Evolutionary conservation across 2,888 invertebrate genomes (phyloP).

Genomic region (Vandiemenella viatica): DNA sequence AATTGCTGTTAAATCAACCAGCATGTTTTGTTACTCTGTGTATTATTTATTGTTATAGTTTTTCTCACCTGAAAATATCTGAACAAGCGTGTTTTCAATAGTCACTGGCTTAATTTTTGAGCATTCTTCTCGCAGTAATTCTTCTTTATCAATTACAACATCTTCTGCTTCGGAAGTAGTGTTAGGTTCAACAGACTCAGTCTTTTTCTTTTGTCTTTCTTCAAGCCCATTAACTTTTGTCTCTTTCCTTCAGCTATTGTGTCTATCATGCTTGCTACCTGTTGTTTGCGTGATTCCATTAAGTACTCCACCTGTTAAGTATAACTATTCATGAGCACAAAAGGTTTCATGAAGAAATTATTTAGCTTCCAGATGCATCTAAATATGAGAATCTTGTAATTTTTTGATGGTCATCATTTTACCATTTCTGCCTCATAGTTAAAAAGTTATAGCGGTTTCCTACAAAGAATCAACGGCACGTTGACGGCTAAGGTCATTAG

Average conservation of each 20-base stretch:
- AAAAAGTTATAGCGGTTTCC: too few species aligned
- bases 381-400: too few species aligned
- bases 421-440: too few species aligned
- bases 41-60: too few species aligned
- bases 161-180: conserved; percentile 15
- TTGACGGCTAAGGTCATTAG: too few species aligned
- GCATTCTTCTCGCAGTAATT: conserved; percentile 55
- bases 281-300: conserved; percentile 42
- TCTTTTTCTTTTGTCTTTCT: conserved; percentile 25
- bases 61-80: conserved; percentile 55
- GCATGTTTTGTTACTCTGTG: too few species aligned
- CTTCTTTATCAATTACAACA: conserved; percentile 35
- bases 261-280: conserved; percentile 47
- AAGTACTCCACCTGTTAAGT: conserved; percentile 31
- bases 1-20: too few species aligned
- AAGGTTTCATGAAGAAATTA: too few species aligned
- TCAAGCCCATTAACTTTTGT: conserved; percentile 40
- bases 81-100: conserved; percentile 46
- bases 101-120: conserved; percentile 44
- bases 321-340: too few species aligned
- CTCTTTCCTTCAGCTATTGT: conserved; percentile 65
- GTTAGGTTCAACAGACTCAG: conserved; percentile 23
- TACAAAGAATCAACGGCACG: too few species aligned
- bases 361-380: too few species aligned
- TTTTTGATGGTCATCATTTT: too few species aligned